A percentile compares a stretch with the other conserved stretches of the same genome.
These are phyloP conservation scores for Sesia bembeciformis DNA, from an alignment of 2,888 invertebrate genomes.

Conservation along the genomic window DNA sequence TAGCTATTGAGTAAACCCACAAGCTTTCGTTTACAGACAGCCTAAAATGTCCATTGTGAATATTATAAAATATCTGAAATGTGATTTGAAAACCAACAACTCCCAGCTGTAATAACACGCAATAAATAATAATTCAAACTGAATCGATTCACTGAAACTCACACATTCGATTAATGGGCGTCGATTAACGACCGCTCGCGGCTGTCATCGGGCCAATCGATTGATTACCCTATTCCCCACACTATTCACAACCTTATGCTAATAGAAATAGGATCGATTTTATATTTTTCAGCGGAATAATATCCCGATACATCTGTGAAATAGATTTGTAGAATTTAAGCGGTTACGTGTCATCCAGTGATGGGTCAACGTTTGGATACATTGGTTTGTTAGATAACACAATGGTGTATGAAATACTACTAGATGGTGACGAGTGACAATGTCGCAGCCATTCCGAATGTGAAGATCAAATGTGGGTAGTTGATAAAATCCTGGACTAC, in stretches of 20 bases:
- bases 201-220: slow-evolving; percentile 55
- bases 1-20: too few species aligned
- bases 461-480: too few species aligned
- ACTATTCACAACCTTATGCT: neutral
- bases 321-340: slow-evolving; percentile 56
- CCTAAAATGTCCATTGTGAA: too few species aligned
- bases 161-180: slow-evolving; percentile 45
- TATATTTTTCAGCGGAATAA: too few species aligned
- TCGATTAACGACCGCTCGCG: slow-evolving; percentile 47
- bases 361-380: slow-evolving; percentile 3
- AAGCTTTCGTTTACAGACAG: too few species aligned
- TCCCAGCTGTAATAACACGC: neutral
- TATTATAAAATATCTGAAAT: too few species aligned
- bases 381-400: neutral
- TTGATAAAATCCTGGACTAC: too few species aligned
- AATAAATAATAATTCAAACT: slow-evolving; percentile 1
- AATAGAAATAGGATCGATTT: neutral
- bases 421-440: too few species aligned
- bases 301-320: slow-evolving; percentile 27
- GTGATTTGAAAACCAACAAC: neutral
- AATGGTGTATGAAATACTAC: too few species aligned
- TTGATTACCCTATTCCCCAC: slow-evolving; percentile 24
- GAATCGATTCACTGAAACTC: slow-evolving; percentile 31
- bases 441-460: too few species aligned
- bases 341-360: slow-evolving; percentile 43